Percentiles rank a stretch among this genome's conserved stretches.
These are phyloP conservation scores for Motacilla tschutschensis DNA, from an alignment of 2,113 vertebrate genomes.

Conservation along the genomic window DNA sequence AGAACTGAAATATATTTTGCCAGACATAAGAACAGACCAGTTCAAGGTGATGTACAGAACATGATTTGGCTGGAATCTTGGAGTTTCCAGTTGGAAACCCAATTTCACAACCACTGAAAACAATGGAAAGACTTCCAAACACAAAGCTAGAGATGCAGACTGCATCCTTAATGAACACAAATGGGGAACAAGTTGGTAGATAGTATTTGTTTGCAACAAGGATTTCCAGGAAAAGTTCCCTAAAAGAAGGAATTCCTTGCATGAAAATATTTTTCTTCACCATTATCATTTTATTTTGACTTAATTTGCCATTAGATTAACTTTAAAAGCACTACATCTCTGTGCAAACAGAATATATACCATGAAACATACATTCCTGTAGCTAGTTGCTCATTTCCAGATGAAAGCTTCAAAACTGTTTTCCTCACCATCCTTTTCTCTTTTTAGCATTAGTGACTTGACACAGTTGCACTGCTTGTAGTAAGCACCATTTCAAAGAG, in stretches of 20 bases:
- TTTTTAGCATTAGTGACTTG: background rate
- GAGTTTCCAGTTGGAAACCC: background rate
- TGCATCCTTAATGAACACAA: background rate
- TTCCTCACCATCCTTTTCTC: background rate
- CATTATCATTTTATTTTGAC: fast-evolving
- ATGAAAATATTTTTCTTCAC: background rate
- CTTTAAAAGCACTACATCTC: background rate
- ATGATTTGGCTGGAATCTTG: background rate
- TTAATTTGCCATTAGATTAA: background rate
- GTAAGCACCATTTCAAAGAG: background rate
- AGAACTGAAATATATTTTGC: background rate
- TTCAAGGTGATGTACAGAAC: background rate
- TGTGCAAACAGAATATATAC: background rate
- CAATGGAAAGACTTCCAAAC: background rate
- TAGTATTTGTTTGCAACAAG: background rate
- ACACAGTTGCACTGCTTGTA: background rate
- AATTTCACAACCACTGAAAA: background rate
- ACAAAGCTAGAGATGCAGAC: background rate
- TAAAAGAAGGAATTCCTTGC: background rate
- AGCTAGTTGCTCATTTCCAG: background rate
- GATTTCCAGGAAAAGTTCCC: background rate
- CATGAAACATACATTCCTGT: background rate
- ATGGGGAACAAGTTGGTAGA: background rate
- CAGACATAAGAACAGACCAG: background rate
- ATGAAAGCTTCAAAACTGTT: background rate